Evolutionary conservation across 1,140 invertebrate genomes (phyloP).

Genomic region (Nasonia giraulti): DNA sequence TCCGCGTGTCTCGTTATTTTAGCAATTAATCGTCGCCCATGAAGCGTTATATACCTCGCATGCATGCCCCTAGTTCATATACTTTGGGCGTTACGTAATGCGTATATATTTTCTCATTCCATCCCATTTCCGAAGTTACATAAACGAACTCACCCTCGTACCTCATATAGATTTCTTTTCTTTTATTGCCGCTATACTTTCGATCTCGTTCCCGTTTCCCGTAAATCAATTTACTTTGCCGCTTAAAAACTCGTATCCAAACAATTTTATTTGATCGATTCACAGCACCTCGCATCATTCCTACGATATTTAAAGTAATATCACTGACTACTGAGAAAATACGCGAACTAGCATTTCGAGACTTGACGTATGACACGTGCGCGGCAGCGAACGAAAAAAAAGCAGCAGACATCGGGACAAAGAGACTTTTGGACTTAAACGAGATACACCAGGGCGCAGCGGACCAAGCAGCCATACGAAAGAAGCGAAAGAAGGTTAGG

Average conservation of each 20-base stretch:
- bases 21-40: constrained; percentile 65
- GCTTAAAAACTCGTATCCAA: neutral
- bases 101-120: no score
- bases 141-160: neutral
- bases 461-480: neutral
- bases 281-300: no score
- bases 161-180: constrained; percentile 1
- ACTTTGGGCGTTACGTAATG: neutral
- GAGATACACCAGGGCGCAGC: neutral
- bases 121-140: no score
- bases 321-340: neutral
- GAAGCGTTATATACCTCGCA: constrained; percentile 8
- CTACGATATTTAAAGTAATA: neutral
- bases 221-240: constrained; percentile 1
- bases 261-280: neutral
- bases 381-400: constrained; percentile 40
- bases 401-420: neutral
- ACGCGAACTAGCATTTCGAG: neutral
- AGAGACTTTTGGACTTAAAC: constrained; percentile 23
- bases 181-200: neutral
- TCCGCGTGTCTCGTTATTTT: constrained; percentile 70
- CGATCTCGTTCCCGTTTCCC: neutral
- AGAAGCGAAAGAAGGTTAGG: constrained; percentile 56
- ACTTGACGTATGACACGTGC: neutral
- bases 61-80: neutral